Evolutionary conservation across 1,140 invertebrate genomes (phyloP).

Genomic region (Lordiphosa clarofinis): DNA sequence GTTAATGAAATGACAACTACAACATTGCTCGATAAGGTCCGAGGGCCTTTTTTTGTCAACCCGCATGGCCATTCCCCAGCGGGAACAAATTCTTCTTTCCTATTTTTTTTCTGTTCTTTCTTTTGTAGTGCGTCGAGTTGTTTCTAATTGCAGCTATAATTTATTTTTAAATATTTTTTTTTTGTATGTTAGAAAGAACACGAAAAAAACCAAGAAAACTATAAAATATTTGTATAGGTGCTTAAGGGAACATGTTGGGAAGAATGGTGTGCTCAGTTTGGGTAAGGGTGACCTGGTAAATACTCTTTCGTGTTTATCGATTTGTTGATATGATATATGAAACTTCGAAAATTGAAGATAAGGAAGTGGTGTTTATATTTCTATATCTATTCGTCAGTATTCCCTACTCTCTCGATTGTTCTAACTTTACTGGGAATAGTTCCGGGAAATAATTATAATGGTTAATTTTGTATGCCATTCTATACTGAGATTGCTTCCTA

Average conservation of each 20-base stretch:
- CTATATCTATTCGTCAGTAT: no score
- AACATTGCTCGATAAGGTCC: constrained; percentile 6
- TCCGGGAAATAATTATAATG: no score
- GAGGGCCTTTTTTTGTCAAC: constrained; percentile 4
- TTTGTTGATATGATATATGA: no score
- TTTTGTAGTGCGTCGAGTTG: constrained; percentile 14
- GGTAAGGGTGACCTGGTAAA: no score
- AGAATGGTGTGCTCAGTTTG: no score
- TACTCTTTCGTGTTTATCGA: no score
- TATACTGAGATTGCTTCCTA: no score
- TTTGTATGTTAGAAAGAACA: constrained; percentile 18
- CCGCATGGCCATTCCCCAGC: constrained; percentile 42
- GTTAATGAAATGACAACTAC: constrained; percentile 5
- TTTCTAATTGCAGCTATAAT: constrained; percentile 63
- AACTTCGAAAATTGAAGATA: no score
- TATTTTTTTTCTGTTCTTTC: constrained; percentile 2
- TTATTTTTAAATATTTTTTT: constrained; percentile 67
- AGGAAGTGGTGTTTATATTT: no score
- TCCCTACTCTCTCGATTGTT: no score
- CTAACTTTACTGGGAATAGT: no score
- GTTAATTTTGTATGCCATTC: no score
- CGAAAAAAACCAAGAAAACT: constrained; percentile 12
- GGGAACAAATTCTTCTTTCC: constrained; percentile 24
- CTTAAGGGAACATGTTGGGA: background rate
- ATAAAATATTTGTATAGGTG: background rate